Base-by-base conservation (phyloP, 2,888 invertebrate species). In the Seira ritae region DNA sequence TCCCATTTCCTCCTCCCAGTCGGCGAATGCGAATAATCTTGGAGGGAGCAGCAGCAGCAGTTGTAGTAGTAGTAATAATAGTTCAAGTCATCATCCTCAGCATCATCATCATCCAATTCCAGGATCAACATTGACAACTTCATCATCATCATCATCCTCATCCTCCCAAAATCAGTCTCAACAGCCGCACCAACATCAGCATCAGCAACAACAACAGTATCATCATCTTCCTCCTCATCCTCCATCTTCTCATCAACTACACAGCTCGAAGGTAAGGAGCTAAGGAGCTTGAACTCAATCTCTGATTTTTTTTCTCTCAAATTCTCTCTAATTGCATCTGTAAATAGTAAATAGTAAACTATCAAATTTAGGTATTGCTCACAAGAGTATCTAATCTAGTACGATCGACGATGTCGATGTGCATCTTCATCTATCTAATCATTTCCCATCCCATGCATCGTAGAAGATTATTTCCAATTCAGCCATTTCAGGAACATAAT, bases 111-210 rank as follows among this genome's bases (percentile, higher is more conserved):
- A 37, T 69, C 78, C 46, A 55, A 2, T 31, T 50, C 17, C 62
- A 62, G 8, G 22, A 65, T 65, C 42, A 37, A 19, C 70, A 62
- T 31, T 8, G 31, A 24, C 66, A 62, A 19, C 20, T 6, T 20
- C 62, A 10, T 3, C 19, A 17, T 70, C 74, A 10, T 66, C 83
- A 42, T 31, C 76, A 37, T 69, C 78, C 46, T 55, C 55, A 31
- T 4, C 73, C n/a, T 65, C 73, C 23, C 73, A 73, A 62, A 62
- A 37, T 42, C 73, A 73, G 73, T 65, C 73, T 20, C 73, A 73
- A 22, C 73, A 73, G 37, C 31, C 55, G 15, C 55, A 55, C 12
- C 55, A 55, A 55, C 3, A 55, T n/a, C 74, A 31, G 15, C 55
- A 55, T 55, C 55, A 55, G 12, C 3, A 55, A 8, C 74, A 31